Evolutionary conservation across 2,113 vertebrate species (phyloP).

Genomic region (Gracilinanus agilis): DNA sequence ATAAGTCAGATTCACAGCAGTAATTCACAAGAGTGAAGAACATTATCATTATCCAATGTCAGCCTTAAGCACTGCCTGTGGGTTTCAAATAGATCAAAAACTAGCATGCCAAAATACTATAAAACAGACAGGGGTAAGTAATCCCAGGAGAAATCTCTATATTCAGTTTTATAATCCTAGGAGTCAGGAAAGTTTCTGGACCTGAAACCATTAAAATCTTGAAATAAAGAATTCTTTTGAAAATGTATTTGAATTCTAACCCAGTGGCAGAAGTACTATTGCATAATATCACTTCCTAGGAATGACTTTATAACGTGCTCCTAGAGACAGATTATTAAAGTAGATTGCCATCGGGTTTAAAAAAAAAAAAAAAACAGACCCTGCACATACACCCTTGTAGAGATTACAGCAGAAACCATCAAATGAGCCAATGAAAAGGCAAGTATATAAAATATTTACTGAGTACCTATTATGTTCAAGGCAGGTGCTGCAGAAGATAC

Average conservation of each 20-base stretch:
- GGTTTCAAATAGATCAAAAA: slow-evolving; percentile 16
- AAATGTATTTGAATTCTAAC: slow-evolving; percentile 37
- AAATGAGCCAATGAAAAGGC: not conserved
- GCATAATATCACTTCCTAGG: slow-evolving; percentile 12
- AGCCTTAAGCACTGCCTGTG: not conserved
- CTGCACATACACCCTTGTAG: not conserved
- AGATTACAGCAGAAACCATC: not conserved
- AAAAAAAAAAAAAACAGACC: not conserved
- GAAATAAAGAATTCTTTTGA: not conserved
- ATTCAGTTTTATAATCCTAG: not conserved
- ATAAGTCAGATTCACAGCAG: not conserved
- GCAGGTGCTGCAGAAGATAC: not conserved
- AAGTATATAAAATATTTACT: not conserved
- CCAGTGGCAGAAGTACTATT: slow-evolving; percentile 4
- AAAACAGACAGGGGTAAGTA: not conserved
- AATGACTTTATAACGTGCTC: not conserved
- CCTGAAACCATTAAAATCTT: slow-evolving; percentile 30
- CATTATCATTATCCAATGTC: not conserved
- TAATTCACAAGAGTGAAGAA: slow-evolving; percentile 6
- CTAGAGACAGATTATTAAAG: not conserved
- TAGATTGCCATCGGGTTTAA: not conserved
- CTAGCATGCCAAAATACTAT: not conserved
- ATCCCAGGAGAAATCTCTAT: not conserved
- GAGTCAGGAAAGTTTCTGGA: not conserved
- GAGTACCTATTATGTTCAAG: not conserved